Evolutionary conservation across 2,113 vertebrate genomes (phyloP).

Genomic region (Mola mola): DNA sequence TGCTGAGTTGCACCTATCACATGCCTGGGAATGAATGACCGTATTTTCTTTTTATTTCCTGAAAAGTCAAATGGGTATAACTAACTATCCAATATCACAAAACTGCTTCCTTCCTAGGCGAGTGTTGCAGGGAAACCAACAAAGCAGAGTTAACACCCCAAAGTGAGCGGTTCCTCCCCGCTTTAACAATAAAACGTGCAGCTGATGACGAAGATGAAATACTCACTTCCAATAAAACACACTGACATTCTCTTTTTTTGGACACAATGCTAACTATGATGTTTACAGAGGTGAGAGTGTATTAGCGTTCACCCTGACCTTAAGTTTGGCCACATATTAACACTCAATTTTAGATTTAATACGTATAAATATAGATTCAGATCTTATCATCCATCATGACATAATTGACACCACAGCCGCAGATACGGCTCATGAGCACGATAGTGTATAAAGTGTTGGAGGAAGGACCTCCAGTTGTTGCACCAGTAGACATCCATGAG

Average conservation of each 20-base stretch:
- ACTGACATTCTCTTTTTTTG: no score
- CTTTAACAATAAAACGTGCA: slow-evolving; percentile 30
- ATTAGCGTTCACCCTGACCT: no score
- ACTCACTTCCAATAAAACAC: neutral
- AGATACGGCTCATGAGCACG: no score
- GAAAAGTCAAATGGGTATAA: slow-evolving; percentile 17
- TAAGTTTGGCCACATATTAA: no score
- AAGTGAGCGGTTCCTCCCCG: slow-evolving; percentile 5
- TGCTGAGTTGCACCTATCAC: slow-evolving; percentile 50
- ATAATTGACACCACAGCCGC: no score
- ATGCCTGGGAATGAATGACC: slow-evolving; percentile 59
- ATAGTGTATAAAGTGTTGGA: no score
- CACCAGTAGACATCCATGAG: no score
- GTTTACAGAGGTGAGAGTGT: no score
- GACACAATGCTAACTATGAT: neutral
- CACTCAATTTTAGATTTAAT: no score
- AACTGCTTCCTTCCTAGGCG: slow-evolving; percentile 60
- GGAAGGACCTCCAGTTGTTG: no score
- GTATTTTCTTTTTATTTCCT: slow-evolving; percentile 53
- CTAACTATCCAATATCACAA: slow-evolving; percentile 38
- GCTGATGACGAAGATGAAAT: slow-evolving; percentile 17
- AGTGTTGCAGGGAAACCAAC: slow-evolving; percentile 43
- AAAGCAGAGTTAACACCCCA: slow-evolving; percentile 58
- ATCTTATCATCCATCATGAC: no score
- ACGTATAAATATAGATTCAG: no score